Percentiles rank a stretch among this genome's conserved stretches.
Conservation (phyloP, 2,888 invertebrate genomes). For the Epinotia nisella region DNA sequence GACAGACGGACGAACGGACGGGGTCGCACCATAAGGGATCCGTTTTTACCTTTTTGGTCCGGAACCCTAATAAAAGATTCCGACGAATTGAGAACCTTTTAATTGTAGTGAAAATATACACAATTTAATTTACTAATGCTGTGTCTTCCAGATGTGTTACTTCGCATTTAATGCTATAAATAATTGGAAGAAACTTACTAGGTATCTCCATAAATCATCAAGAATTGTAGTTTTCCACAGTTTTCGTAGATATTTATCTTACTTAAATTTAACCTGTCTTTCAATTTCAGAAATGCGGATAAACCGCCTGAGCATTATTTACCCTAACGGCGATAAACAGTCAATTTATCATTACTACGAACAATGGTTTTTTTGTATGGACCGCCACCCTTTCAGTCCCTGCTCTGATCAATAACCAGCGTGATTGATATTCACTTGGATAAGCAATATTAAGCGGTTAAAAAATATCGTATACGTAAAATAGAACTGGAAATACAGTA, state of each 20-base stretch:
- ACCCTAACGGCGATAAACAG: conserved; percentile 26
- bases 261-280: conserved; percentile 5
- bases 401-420: conserved; percentile 23
- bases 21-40: too few species aligned
- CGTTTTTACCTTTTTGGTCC: too few species aligned
- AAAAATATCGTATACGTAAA: conserved; percentile 20
- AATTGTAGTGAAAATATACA: too few species aligned
- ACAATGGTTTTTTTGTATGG: conserved; percentile 44
- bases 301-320: conserved; percentile 31
- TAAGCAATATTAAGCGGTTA: conserved; percentile 18
- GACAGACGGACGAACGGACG: too few species aligned
- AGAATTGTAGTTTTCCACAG: not conserved
- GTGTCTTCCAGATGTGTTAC: too few species aligned
- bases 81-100: too few species aligned
- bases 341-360: conserved; percentile 44
- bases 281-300: conserved; percentile 15
- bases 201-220: not conserved
- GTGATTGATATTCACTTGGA: conserved; percentile 41
- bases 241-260: conserved; percentile 7
- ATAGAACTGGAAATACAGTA: not conserved
- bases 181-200: too few species aligned
- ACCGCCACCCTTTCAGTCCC: conserved; percentile 38
- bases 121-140: not conserved
- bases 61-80: too few species aligned
- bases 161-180: not conserved